These are phyloP conservation scores for Apomyelois bistriatella DNA, from an alignment of 2,888 invertebrate species.

Conservation along the genomic window DNA sequence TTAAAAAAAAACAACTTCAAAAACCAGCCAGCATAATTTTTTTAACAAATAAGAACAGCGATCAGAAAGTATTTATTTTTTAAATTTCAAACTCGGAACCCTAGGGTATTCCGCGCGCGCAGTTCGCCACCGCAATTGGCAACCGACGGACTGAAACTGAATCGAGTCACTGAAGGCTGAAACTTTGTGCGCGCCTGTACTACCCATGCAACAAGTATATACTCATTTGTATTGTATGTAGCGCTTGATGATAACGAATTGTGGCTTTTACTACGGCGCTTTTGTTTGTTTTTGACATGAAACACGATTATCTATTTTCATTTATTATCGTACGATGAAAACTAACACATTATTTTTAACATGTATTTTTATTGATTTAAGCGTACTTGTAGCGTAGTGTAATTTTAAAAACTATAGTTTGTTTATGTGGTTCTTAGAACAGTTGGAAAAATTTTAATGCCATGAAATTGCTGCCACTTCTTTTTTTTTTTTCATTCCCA, in stretches of 20 bases:
- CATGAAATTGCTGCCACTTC: no score
- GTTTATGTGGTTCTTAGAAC: no score
- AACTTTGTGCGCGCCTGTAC: conserved; percentile 25
- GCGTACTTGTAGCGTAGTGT: no score
- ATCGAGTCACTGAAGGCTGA: conserved; percentile 17
- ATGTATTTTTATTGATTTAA: no score
- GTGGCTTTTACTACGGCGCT: conserved; percentile 5
- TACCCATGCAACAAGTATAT: conserved; percentile 52
- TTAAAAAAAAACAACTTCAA: neutral
- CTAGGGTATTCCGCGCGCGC: conserved; percentile 23
- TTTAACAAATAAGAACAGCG: neutral
- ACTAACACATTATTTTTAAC: no score
- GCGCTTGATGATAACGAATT: conserved; percentile 7
- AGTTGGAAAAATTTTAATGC: no score
- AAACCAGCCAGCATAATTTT: conserved; percentile 4
- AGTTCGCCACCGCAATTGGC: conserved; percentile 29
- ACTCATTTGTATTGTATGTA: conserved; percentile 17
- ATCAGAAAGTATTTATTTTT: neutral
- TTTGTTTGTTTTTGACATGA: conserved; percentile 5
- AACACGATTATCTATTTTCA: neutral
- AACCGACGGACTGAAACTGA: conserved; percentile 31
- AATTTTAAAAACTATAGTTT: no score
- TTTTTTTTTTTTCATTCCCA: neutral
- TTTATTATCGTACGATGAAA: no score
- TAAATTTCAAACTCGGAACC: conserved; percentile 2